phyloP scores from a whole-genome alignment of 2,113 vertebrate genomes.

The Pimephales promelas region DNA sequence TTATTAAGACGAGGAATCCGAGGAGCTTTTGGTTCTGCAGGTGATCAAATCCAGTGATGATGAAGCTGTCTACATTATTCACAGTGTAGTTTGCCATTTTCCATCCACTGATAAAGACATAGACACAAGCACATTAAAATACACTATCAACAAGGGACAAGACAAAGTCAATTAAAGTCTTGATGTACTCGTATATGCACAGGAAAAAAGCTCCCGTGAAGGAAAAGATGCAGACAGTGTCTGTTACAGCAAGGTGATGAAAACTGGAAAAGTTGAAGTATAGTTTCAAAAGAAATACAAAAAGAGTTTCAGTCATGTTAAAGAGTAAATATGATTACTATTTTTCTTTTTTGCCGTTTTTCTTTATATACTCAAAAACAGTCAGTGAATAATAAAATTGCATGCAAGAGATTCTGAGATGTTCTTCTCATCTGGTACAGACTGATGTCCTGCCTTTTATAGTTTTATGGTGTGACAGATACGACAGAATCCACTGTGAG shows the following conservation, averaged over 20 bases:
- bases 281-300: conserved; percentile 20
- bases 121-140: not conserved
- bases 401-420: not conserved
- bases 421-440: not conserved
- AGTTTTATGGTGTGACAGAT: not conserved
- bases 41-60: conserved; percentile 49
- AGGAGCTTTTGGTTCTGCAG: conserved; percentile 49
- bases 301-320: conserved; percentile 25
- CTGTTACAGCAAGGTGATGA: not conserved
- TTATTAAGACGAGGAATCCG: conserved; percentile 45
- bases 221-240: conserved; percentile 21
- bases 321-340: not conserved
- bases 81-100: conserved; percentile 18
- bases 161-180: not conserved
- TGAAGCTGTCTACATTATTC: conserved; percentile 40
- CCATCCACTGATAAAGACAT: not conserved
- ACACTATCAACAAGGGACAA: not conserved
- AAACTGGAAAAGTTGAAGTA: conserved; percentile 14
- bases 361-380: not conserved
- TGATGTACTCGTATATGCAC: not conserved
- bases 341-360: not conserved
- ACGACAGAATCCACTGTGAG: no score
- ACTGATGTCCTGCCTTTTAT: conserved; percentile 1
- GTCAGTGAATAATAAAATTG: not conserved
- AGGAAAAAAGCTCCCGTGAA: conserved; percentile 18